These are phyloP conservation scores for Mechanitis messenoides DNA, from an alignment of 2,888 invertebrate species.

Conservation along the genomic window DNA sequence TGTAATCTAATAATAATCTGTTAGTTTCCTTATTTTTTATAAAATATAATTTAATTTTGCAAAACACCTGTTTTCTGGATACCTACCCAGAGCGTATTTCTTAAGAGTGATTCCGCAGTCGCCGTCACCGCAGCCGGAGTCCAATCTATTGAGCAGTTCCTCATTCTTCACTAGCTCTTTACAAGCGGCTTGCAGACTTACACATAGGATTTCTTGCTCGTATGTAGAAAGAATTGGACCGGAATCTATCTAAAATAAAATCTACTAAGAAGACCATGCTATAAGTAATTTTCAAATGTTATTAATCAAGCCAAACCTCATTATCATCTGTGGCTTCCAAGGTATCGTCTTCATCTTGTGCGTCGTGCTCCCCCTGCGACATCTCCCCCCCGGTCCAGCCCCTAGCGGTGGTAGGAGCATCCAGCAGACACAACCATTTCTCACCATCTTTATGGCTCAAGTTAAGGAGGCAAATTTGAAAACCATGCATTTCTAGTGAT, in stretches of 20 bases:
- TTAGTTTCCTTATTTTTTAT: too few species aligned
- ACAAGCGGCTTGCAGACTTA: conserved; percentile 60
- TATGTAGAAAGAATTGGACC: conserved; percentile 47
- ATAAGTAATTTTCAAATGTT: not conserved
- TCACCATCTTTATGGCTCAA: conserved; percentile 60
- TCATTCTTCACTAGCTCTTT: conserved; percentile 78
- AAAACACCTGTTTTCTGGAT: not conserved
- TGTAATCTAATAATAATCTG: too few species aligned
- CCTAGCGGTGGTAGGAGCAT: conserved; percentile 74
- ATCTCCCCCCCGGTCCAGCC: conserved; percentile 73
- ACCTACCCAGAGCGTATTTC: conserved; percentile 75
- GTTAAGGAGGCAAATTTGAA: conserved; percentile 83
- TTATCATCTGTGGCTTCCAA: conserved; percentile 41
- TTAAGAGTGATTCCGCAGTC: conserved; percentile 84
- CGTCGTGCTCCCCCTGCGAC: conserved; percentile 42
- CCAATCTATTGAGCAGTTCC: conserved; percentile 79
- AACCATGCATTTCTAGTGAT: conserved; percentile 86
- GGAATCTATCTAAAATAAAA: conserved; percentile 36
- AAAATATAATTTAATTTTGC: too few species aligned
- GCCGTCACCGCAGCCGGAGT: conserved; percentile 83
- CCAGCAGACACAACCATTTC: conserved; percentile 73
- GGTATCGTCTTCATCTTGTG: conserved; percentile 47
- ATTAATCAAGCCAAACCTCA: conserved; percentile 39
- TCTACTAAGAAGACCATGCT: too few species aligned
- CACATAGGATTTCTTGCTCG: conserved; percentile 46